These are phyloP conservation scores for Hapalemur alaotrensis DNA, from an alignment of 2,797 vertebrate species.

Conservation along the genomic window DNA sequence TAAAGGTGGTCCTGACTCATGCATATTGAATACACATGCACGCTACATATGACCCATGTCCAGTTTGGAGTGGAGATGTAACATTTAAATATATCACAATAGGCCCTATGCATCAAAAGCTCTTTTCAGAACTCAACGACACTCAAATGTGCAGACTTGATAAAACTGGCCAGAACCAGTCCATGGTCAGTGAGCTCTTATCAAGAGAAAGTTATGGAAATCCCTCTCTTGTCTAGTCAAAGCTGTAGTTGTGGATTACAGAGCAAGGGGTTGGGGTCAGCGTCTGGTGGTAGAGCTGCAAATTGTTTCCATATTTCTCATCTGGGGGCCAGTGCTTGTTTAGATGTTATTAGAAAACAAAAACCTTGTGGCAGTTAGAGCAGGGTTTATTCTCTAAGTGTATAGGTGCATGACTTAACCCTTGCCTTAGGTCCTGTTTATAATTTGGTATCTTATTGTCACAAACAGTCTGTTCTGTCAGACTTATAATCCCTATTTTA, in stretches of 20 bases:
- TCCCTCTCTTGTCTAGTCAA: neutral
- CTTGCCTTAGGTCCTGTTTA: neutral
- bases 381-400: neutral
- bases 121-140: neutral
- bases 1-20: neutral
- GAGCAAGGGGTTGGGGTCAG: neutral
- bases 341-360: neutral
- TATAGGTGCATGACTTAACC: neutral
- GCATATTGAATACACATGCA: neutral
- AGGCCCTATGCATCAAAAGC: neutral
- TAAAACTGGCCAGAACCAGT: neutral
- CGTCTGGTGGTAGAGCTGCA: neutral
- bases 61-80: neutral
- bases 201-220: neutral
- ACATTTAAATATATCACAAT: neutral
- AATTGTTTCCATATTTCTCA: neutral
- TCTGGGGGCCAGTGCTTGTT: neutral
- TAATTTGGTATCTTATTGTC: neutral
- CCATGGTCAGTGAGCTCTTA: neutral
- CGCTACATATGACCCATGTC: neutral
- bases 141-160: neutral
- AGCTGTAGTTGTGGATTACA: neutral
- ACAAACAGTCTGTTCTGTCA: neutral
- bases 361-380: neutral
- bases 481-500: neutral